Base-by-base conservation (phyloP, 2,113 vertebrate species). In the human (Homo sapiens) region DNA sequence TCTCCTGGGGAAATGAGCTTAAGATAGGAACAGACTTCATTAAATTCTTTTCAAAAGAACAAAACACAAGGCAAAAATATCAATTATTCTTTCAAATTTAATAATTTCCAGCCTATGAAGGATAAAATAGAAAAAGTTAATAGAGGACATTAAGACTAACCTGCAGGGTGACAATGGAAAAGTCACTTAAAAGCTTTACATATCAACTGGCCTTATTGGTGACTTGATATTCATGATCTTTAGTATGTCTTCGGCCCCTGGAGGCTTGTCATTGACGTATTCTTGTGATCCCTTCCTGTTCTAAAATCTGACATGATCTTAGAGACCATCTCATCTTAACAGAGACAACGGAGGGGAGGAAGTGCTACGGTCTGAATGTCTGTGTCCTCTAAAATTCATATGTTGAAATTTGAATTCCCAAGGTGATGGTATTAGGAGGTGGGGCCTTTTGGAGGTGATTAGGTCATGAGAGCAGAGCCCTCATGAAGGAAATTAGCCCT, bases 151-250 rank as follows among this genome's bases (percentile, higher is more conserved):
- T 73, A 18, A 57, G 30, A 68, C 27, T 52, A 78, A 66, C 2
- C 22, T 61, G 4, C 4, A 86, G 23, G 12, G 17, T 92, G 61
- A 90, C 48, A 50, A 68, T 48, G 18, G 12, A 64, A 11, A 90
- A 94, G 32, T 82, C 79, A 72, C 22, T 93, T 85, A 70, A 75
- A 94, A 88, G 10, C 66, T 76, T 50, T 43, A 95, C 70, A 38
- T 79, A 25, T 32, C 57, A 78, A 40, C 35, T 64, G 22, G 18
- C 8, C 7, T 92, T 90, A 79, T 22, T 22, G 23, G 9, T 23
- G 96, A 38, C 35, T 75, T 87, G 18, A 66, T 45, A 55, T 45
- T 76, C 70, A 50, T 82, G 27, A 73, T 32, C 25, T 18, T 45
- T 76, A 20, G 20, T 17, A 43, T 3, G 9, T 22, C n/a, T 86